These are phyloP conservation scores for Etheostoma perlongum DNA, from an alignment of 2,797 vertebrate genomes.

Conservation along the genomic window DNA sequence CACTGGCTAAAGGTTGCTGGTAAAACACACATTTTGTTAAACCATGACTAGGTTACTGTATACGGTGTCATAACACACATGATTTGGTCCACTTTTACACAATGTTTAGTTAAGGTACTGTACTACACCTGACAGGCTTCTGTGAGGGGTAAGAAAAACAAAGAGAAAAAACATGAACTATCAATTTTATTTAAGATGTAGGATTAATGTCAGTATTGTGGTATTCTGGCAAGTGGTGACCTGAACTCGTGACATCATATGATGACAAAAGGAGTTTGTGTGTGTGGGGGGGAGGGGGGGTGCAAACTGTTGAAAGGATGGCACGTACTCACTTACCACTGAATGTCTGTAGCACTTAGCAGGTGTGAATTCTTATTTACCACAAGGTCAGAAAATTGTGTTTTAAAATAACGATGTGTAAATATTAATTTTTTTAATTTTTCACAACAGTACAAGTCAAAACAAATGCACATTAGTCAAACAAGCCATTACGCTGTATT, in stretches of 20 bases:
- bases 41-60: neutral
- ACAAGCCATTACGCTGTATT: no score
- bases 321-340: neutral
- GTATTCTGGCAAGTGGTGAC: neutral
- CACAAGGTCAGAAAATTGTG: neutral
- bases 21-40: slow-evolving; percentile 23
- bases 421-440: no score
- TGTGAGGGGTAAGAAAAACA: neutral
- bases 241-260: neutral
- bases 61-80: neutral
- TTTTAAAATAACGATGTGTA: no score
- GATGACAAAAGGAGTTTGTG: neutral
- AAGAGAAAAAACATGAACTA: neutral
- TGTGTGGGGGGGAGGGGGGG: neutral
- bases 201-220: neutral
- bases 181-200: neutral
- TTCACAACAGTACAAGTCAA: no score
- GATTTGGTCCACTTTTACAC: neutral
- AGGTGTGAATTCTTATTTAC: neutral
- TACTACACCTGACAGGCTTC: neutral
- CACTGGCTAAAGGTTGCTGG: slow-evolving; percentile 33
- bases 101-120: neutral
- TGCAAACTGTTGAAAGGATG: neutral
- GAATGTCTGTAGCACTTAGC: neutral
- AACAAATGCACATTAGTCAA: no score